Base-by-base conservation (phyloP, 1,140 invertebrate species). In the Tribolium castaneum region DNA sequence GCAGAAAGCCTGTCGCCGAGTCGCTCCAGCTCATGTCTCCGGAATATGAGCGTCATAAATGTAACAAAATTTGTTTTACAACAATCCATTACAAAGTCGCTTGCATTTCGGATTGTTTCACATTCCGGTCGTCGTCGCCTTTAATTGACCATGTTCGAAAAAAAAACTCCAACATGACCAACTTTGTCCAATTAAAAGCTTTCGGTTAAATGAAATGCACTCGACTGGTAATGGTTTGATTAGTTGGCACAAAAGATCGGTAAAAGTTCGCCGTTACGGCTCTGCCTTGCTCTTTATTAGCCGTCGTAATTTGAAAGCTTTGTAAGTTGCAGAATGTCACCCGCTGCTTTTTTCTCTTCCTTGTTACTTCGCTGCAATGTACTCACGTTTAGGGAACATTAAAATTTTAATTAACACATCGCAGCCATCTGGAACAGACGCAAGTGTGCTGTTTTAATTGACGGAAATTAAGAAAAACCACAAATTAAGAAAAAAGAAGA, bases 21-120 rank as follows among this genome's bases (percentile, higher is more conserved):
- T 34, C 56, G 30, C 56, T 62, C 39, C 34, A 45, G 39, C 14
- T 73, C 52, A 34, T 73, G 30, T 52, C 45, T 51, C 52, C 52
- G 50, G 70, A 54, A 73, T 73, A 73, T 73, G 49, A 73, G 45
- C 50, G 50, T 14, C 71, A 73, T 73, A 73, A 73, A 73, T 73
- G 71, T 73, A 73, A 54, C 13, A 54, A 73, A 73, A 73, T 73
- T 73, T 54, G 71, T 73, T 73, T 52, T 52, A 30, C 49, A 73
- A 73, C 49, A 54, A 73, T 52, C 71, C 49, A 52, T 30, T 49
- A 73, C 49, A 13, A 12, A 66, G 10, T 22, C 59, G 59, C 10
- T 34, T 22, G 14, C 12, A 35, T 66, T 66, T 34, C 14, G 59
- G 30, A 66, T 45, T 45, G 39, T 45, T 45, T 45, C 39, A 45